Base-by-base conservation (phyloP, 2,797 vertebrate species). In the Sarcoramphus papa region DNA sequence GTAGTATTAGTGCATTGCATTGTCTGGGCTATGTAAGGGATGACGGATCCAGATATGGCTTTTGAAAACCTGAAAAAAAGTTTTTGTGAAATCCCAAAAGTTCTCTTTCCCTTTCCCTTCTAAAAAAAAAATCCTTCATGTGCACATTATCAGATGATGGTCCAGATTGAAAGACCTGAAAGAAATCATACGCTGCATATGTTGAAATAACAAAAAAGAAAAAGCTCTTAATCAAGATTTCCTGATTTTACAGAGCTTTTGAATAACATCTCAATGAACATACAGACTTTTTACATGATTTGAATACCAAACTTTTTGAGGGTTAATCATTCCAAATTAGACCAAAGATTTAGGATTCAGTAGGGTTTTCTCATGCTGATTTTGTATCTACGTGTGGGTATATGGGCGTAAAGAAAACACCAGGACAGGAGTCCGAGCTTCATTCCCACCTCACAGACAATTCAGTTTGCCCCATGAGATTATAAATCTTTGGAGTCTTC, bases 21-120 rank as follows among this genome's bases (percentile, higher is more conserved):
- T 47, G 8, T 24, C 30, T 35, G 51, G 60, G 4, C 30, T 81
- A 3, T 12, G 24, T 28, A 75, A 70, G 31, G 15, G 37, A 20
- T 1, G 6, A 11, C 1, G 2, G 33, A 67, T n/a, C 8, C 30
- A 45, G 14, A 47, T 6, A 10, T 0, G 8, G 30, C 10, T 72
- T 90, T 76, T 48, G 28, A 79, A 94, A 87, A 45, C 7, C 28
- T 14, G 5, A 75, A 77, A 12, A 65, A 50, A 92, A 80, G 5
- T 7, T n/a, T 73, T 22, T 30, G 20, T 56, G 41, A 78, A 85
- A 73, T 68, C 7, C 21, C 64, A 7, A 8, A 40, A 63, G 15
- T 69, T 41, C 11, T 74, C 10, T 64, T 47, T 53, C 14, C 30
- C 23, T 5, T 84, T 50, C 11, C 24, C 7, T 56, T 84, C 30